Evolutionary conservation across 2,113 vertebrate species (phyloP), one percentile per base, ranked within the genome.

Genomic region (Xiphophorus maculatus): DNA sequence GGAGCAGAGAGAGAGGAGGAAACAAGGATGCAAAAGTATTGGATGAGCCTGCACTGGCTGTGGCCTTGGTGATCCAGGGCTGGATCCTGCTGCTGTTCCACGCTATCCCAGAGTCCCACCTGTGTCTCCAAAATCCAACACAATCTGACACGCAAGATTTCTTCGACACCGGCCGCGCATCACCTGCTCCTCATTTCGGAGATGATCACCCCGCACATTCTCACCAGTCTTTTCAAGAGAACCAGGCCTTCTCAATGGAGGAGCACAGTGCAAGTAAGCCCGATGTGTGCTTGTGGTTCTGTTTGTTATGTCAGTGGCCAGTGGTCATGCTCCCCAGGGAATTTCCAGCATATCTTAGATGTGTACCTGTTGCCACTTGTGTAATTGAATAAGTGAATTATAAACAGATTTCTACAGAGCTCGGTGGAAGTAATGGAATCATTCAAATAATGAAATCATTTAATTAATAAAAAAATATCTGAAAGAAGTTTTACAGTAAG

Each of bases 61-160:
- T 99, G 69, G 95, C 97, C 15, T 91, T 99, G 89, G 96, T 96
- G 62, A 94, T 96, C 77, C 97, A 97, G 66, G 98, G 97, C 28
- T 99, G 98, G 98, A 95, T 97, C 64, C 96, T 99, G 64, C 91
- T 99, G 77, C 92, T 99, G 84, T 96, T 98, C 84, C 96, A 99
- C 0, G 96, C 97, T 40, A 96, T 99, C 84, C 97, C 97, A 0
- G 97, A 99, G 91, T 92, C 97, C 4, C 96, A 98, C 90, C 94
- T 96, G 76, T 94, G 95, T 88, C 96, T 99, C 67, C 93, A 95
- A 60, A 95, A 95, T 0, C 89, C 94, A 0, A 92, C 92, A 30
- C 94, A 95, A 78, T 95, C 97, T 30, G 93, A 87, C 86, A 92
- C 95, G 0, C 96, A 96, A 72, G 97, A 97, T 93, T 98, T 97